These are phyloP conservation scores for Clinocottus analis DNA, from an alignment of 2,113 vertebrate species.

Conservation along the genomic window DNA sequence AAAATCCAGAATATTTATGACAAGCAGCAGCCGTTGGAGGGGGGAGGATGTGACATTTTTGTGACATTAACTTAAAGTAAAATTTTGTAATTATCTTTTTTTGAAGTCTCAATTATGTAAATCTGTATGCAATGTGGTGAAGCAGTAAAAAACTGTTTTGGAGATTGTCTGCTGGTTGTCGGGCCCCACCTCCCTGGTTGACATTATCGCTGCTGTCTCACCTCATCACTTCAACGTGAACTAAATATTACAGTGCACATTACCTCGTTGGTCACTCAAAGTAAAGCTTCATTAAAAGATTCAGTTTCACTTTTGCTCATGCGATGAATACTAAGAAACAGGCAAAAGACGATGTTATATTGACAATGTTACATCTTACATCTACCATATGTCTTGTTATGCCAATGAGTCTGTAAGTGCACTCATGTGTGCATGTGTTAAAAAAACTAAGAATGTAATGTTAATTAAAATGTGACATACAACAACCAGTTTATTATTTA, in stretches of 20 bases:
- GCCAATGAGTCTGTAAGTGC: background rate
- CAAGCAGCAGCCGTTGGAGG: conserved; percentile 9
- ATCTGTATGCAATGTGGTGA: background rate
- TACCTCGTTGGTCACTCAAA: background rate
- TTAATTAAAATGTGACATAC: background rate
- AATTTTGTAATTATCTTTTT: conserved; percentile 11
- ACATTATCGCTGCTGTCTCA: conserved; percentile 18
- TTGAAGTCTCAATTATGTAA: background rate
- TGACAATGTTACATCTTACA: background rate
- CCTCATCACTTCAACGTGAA: conserved; percentile 11
- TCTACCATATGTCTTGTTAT: background rate
- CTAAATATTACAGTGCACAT: background rate
- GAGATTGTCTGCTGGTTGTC: background rate
- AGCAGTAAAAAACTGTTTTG: background rate
- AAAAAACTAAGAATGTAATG: background rate
- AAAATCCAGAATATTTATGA: conserved; percentile 22
- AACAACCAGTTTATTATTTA: background rate
- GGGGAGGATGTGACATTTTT: conserved; percentile 18
- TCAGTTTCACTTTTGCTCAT: background rate
- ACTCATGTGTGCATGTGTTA: background rate
- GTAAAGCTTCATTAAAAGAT: background rate
- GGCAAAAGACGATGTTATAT: background rate
- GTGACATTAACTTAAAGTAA: conserved; percentile 8
- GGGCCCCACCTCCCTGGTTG: background rate
- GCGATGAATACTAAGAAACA: background rate